phyloP scores from a whole-genome alignment of 2,797 vertebrate species.

The Sebastes itinus region DNA sequence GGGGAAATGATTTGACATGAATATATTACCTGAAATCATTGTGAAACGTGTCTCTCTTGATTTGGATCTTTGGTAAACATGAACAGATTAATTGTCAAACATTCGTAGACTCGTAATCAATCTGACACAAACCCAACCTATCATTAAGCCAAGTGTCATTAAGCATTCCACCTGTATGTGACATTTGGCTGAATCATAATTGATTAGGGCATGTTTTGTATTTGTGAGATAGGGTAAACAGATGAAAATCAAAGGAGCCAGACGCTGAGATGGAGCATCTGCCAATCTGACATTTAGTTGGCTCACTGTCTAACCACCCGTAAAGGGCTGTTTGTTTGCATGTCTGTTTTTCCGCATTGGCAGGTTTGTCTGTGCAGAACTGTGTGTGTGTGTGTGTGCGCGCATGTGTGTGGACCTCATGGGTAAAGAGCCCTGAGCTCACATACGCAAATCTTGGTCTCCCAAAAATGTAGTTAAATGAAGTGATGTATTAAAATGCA shows the following conservation, averaged over 20 bases:
- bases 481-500: conserved; percentile 42
- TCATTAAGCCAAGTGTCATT: conserved; percentile 40
- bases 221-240: conserved; percentile 63
- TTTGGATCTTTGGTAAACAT: conserved; percentile 16
- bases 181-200: conserved; percentile 67
- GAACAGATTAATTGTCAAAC: conserved; percentile 24
- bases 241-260: conserved; percentile 64
- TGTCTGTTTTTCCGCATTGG: conserved; percentile 37
- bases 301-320: conserved; percentile 41
- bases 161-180: conserved; percentile 53
- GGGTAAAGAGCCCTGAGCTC: conserved; percentile 5
- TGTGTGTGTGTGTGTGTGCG: neutral
- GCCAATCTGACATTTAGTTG: conserved; percentile 76
- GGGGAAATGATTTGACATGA: neutral
- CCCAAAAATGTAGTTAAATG: conserved; percentile 30
- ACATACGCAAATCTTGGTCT: conserved; percentile 25
- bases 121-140: conserved; percentile 27
- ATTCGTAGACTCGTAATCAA: conserved; percentile 18
- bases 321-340: conserved; percentile 65
- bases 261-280: conserved; percentile 48
- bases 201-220: conserved; percentile 54
- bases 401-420: conserved; percentile 1
- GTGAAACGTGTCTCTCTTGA: neutral
- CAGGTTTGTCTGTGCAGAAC: neutral
- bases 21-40: neutral